phyloP scores from a whole-genome alignment of 2,113 vertebrate species.

The Alosa alosa region DNA sequence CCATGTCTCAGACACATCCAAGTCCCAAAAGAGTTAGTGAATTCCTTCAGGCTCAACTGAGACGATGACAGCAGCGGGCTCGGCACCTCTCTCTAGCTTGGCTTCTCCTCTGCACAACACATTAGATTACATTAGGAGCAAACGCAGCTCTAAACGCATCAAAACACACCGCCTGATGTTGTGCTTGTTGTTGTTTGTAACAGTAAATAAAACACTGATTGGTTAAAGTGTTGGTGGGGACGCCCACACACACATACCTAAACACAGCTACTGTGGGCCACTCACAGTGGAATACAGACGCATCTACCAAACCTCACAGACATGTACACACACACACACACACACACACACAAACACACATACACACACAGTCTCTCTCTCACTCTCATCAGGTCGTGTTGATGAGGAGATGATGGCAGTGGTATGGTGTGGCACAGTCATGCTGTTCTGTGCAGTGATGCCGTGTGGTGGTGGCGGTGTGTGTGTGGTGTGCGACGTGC shows the following conservation, averaged over 20 bases:
- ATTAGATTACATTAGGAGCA: not conserved
- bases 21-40: slow-evolving; percentile 4
- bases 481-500: too few species aligned
- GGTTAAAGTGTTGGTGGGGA: not conserved
- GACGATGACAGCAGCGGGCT: not conserved
- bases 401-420: not conserved
- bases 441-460: too few species aligned
- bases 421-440: not conserved
- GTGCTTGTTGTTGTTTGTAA: not conserved
- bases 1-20: not conserved
- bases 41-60: not conserved
- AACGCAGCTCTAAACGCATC: not conserved
- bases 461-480: not conserved
- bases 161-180: not conserved
- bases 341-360: slow-evolving; percentile 2
- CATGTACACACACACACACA: slow-evolving; percentile 5
- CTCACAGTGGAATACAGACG: too few species aligned
- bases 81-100: not conserved
- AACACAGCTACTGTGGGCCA: not conserved
- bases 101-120: not conserved
- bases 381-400: not conserved
- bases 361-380: not conserved
- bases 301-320: too few species aligned
- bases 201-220: not conserved
- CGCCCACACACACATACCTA: not conserved